phyloP scores from a whole-genome alignment of 2,888 invertebrate genomes.

The Habroteleia sp. region DNA sequence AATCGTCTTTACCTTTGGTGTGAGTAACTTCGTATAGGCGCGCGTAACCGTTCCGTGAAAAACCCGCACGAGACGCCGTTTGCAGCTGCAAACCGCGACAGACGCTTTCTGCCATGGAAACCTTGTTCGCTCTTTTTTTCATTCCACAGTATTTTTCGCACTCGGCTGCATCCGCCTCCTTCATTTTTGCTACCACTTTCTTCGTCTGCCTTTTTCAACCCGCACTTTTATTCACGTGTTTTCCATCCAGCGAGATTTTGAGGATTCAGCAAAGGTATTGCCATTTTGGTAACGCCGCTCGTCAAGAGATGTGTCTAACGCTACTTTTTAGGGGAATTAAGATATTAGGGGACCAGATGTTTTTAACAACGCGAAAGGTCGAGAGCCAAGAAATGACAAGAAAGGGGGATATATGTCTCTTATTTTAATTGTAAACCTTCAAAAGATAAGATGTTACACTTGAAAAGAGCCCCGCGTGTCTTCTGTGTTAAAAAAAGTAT shows the following conservation, averaged over 20 bases:
- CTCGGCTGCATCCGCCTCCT: conserved; percentile 66
- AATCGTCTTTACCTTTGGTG: conserved; percentile 57
- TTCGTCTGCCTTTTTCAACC: conserved; percentile 43
- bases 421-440: too few species aligned
- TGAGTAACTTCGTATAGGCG: conserved; percentile 7
- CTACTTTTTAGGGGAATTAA: conserved; percentile 40
- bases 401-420: background rate
- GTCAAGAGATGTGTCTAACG: conserved; percentile 34
- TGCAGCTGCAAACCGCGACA: conserved; percentile 64
- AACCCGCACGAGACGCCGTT: conserved; percentile 47
- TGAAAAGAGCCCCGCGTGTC: too few species aligned
- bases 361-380: background rate
- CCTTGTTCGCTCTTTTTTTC: conserved; percentile 54
- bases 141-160: conserved; percentile 69
- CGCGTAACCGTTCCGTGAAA: conserved; percentile 55
- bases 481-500: too few species aligned
- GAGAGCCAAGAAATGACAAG: background rate
- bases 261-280: conserved; percentile 45
- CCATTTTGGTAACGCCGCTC: conserved; percentile 33
- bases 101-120: conserved; percentile 68
- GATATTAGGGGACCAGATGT: conserved; percentile 16
- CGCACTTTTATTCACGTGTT: conserved; percentile 63
- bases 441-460: too few species aligned
- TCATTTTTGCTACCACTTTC: conserved; percentile 50
- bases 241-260: conserved; percentile 58